Evolutionary conservation across 2,888 invertebrate genomes (phyloP).

Genomic region (Notodonta ziczac): DNA sequence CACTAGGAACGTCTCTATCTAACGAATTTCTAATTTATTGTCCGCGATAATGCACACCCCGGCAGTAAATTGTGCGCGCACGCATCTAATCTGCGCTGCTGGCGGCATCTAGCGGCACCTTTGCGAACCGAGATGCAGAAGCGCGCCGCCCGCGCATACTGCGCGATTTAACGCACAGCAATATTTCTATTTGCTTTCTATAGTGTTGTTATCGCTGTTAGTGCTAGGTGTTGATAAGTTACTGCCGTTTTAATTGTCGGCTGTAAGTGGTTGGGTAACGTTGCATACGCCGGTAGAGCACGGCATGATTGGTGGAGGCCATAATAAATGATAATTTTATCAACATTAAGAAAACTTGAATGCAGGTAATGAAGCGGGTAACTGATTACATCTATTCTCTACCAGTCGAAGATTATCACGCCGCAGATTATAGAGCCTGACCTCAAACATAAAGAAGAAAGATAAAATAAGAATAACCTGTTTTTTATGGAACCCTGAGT

Average conservation of each 20-base stretch:
- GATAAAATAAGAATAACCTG: no score
- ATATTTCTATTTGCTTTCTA: conserved; percentile 69
- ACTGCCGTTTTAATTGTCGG: conserved; percentile 40
- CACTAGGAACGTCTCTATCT: conserved; percentile 75
- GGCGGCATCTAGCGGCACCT: conserved; percentile 80
- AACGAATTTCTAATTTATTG: conserved; percentile 84
- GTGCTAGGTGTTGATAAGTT: conserved; percentile 62
- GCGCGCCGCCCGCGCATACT: conserved; percentile 55
- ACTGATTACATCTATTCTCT: no score
- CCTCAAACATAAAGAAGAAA: no score
- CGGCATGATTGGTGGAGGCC: neutral
- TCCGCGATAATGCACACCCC: conserved; percentile 68
- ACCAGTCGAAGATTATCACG: no score
- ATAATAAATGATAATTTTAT: neutral
- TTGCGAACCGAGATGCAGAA: conserved; percentile 75
- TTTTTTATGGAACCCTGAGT: no score
- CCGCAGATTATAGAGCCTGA: no score
- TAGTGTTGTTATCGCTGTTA: conserved; percentile 47
- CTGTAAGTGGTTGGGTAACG: conserved; percentile 35
- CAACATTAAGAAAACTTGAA: neutral
- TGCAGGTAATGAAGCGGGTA: no score
- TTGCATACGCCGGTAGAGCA: neutral
- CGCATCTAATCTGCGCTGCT: conserved; percentile 74
- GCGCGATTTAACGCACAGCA: conserved; percentile 45
- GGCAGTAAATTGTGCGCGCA: conserved; percentile 74